These are phyloP conservation scores for Cygnus buccinator DNA, from an alignment of 2,113 vertebrate genomes.

Conservation along the genomic window DNA sequence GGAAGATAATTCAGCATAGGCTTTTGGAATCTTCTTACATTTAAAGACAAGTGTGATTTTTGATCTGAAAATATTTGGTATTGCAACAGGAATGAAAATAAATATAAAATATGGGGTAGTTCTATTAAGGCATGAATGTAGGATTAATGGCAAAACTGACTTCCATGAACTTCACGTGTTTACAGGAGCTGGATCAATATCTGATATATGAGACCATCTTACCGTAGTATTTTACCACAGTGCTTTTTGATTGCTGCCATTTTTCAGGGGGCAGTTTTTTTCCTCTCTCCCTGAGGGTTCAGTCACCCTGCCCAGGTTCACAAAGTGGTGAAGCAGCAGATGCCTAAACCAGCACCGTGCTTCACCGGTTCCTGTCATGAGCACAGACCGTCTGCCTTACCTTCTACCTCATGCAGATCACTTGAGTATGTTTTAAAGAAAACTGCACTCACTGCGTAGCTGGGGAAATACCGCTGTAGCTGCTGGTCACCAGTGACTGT, in stretches of 20 bases:
- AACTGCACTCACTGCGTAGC: not conserved
- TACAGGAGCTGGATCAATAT: slow-evolving; percentile 28
- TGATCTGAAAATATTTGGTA: slow-evolving; percentile 1
- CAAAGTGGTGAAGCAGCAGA: not conserved
- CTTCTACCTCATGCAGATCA: not conserved
- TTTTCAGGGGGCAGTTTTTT: not conserved
- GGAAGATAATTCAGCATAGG: not conserved
- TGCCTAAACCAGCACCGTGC: not conserved
- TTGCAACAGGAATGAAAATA: not conserved
- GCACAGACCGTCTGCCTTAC: not conserved
- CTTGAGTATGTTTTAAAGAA: not conserved
- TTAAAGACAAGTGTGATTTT: not conserved
- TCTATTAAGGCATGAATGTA: not conserved
- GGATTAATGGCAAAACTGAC: slow-evolving; percentile 12
- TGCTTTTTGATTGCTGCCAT: slow-evolving; percentile 16
- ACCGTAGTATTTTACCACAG: not conserved
- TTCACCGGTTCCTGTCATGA: not conserved
- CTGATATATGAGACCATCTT: slow-evolving; percentile 7
- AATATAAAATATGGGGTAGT: not conserved
- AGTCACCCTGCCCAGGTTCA: slow-evolving; percentile 12
- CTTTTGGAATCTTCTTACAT: slow-evolving; percentile 1
- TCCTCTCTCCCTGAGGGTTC: not conserved
- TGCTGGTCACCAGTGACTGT: not conserved
- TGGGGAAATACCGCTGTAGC: not conserved
- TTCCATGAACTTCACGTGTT: slow-evolving; percentile 29